Percentiles rank a stretch among this genome's conserved stretches.
These are phyloP conservation scores for Chunga burmeisteri DNA, from an alignment of 2,113 vertebrate species.

Conservation along the genomic window DNA sequence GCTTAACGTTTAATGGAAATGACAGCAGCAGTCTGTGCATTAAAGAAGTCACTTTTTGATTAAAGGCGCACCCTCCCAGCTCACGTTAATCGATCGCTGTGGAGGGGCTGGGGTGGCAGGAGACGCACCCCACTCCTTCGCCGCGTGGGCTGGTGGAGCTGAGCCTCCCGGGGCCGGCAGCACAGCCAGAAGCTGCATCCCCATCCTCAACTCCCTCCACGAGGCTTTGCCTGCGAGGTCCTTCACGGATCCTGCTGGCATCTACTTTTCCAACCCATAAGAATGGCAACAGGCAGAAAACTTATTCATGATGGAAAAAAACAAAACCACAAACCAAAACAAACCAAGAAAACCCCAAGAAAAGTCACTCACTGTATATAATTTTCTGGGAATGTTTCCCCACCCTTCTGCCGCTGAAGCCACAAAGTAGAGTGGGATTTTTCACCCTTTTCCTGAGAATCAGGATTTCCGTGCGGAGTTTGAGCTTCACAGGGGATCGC, in stretches of 20 bases:
- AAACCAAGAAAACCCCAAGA: background rate
- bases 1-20: background rate
- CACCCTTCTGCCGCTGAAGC: background rate
- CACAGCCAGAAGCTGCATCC: fast-evolving
- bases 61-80: background rate
- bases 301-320: background rate
- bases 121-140: no score
- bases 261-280: background rate
- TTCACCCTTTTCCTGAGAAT: background rate
- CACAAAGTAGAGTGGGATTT: fast-evolving
- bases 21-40: fast-evolving
- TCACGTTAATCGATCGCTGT: fast-evolving
- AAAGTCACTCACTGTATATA: background rate
- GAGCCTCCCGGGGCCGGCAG: background rate
- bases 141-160: no score
- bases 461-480: background rate
- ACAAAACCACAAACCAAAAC: background rate
- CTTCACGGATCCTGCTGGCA: fast-evolving
- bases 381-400: background rate
- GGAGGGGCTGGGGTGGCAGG: background rate
- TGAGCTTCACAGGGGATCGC: background rate
- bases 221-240: background rate
- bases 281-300: background rate
- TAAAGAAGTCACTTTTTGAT: background rate
- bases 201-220: background rate